Percentiles rank a stretch among this genome's conserved stretches.
These are phyloP conservation scores for Penelope pileata DNA, from an alignment of 2,113 vertebrate species.

Conservation along the genomic window DNA sequence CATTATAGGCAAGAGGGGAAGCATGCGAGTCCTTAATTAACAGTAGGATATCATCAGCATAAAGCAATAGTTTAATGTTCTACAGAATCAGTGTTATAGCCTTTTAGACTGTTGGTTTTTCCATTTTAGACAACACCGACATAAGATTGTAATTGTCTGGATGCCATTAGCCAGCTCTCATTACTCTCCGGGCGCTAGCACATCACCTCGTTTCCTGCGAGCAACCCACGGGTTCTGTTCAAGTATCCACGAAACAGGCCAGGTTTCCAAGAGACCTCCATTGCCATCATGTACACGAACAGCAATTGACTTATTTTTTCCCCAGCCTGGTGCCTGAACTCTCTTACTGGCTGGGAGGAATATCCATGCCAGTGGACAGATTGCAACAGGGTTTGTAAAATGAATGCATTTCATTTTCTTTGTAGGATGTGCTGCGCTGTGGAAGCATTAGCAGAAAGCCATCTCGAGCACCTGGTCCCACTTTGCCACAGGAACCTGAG, in stretches of 20 bases:
- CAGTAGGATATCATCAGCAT: slow-evolving; percentile 71
- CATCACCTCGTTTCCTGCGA: not conserved
- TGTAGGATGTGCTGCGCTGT: fast-evolving
- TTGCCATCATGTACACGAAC: not conserved
- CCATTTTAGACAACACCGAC: slow-evolving; percentile 3
- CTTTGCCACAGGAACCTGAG: not conserved
- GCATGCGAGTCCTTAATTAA: slow-evolving; percentile 71
- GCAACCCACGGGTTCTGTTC: not conserved
- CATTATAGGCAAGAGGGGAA: slow-evolving; percentile 66
- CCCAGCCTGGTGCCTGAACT: not conserved
- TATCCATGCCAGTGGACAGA: not conserved
- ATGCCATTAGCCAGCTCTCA: not conserved
- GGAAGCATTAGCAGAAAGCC: not conserved
- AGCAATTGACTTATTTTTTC: not conserved
- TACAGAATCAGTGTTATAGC: slow-evolving; percentile 28
- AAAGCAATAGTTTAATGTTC: slow-evolving; percentile 70
- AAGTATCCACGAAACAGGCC: not conserved
- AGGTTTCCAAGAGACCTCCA: fast-evolving
- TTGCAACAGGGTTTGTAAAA: not conserved
- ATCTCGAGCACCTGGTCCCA: not conserved
- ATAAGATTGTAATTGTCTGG: not conserved
- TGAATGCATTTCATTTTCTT: not conserved
- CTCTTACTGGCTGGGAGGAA: not conserved
- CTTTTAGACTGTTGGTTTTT: slow-evolving; percentile 46
- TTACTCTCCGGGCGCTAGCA: not conserved